A percentile compares a stretch with the other conserved stretches of the same genome.
phyloP scores from a whole-genome alignment of 2,888 invertebrate species.

The Scelioninae gen. 2 region DNA sequence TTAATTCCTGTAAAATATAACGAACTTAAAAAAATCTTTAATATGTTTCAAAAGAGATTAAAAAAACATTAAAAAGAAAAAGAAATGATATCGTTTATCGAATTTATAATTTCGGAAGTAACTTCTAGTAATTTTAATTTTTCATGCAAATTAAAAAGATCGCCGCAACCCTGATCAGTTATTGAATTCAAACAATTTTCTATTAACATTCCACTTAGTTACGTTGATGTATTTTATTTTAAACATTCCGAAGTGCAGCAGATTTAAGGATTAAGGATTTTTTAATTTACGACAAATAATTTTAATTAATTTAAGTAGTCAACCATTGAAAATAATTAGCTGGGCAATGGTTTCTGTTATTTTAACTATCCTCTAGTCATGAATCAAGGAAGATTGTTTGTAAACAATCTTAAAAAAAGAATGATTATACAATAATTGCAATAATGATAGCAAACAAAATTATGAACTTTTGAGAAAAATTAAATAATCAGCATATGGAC shows the following conservation, averaged over 20 bases:
- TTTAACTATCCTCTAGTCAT: slow-evolving; percentile 11
- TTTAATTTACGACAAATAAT: not conserved
- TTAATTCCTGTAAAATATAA: not conserved
- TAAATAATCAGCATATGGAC: not conserved
- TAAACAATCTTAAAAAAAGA: not conserved
- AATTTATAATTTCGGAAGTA: not conserved
- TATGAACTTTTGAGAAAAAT: not conserved
- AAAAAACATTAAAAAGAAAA: not conserved
- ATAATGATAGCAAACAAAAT: not conserved
- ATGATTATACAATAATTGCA: no score
- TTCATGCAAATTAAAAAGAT: not conserved
- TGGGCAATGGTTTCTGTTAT: slow-evolving; percentile 17
- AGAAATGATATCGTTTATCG: not conserved
- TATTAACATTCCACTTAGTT: slow-evolving; percentile 12
- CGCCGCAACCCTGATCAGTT: not conserved
- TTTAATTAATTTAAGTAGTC: not conserved
- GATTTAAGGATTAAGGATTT: slow-evolving; percentile 7
- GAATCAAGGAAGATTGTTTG: not conserved
- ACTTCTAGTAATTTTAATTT: slow-evolving; percentile 1
- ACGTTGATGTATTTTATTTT: slow-evolving; percentile 9
- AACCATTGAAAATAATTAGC: slow-evolving; percentile 2
- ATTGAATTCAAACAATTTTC: slow-evolving; percentile 23
- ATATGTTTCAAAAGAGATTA: not conserved
- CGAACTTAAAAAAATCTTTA: not conserved
- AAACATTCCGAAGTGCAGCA: not conserved